These are phyloP conservation scores for Sciurus niger DNA, from an alignment of 2,113 vertebrate genomes.

Conservation along the genomic window DNA sequence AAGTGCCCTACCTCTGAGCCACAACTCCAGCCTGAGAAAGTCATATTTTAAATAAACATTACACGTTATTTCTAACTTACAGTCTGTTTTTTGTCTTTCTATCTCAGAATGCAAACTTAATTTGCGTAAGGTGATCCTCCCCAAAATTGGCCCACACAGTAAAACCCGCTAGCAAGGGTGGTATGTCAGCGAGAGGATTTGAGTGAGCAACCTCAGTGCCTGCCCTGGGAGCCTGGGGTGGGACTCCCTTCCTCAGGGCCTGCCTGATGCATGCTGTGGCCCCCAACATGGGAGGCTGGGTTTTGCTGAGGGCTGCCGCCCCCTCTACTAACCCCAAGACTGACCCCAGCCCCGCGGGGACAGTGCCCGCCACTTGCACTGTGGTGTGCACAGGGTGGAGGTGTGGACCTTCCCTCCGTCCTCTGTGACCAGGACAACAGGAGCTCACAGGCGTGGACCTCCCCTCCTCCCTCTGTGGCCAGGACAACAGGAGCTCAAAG, in stretches of 20 bases:
- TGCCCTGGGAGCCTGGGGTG: neutral
- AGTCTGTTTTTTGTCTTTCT: neutral
- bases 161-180: neutral
- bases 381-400: neutral
- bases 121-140: neutral
- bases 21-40: too few species aligned
- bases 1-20: too few species aligned
- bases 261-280: neutral
- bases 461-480: too few species aligned
- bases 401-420: neutral
- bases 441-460: too few species aligned
- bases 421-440: neutral
- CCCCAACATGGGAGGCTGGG: neutral
- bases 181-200: neutral
- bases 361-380: too few species aligned
- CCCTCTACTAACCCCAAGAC: neutral
- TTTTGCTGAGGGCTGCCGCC: neutral
- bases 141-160: neutral
- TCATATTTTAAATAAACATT: neutral
- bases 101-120: constrained; percentile 19
- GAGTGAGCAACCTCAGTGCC: neutral
- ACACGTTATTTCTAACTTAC: neutral
- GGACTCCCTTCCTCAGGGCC: neutral
- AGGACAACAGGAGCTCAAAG: too few species aligned
- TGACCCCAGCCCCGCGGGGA: neutral